These are phyloP conservation scores for Trididemnum miniatum DNA, from an alignment of 23 tunicate species.

Conservation along the genomic window DNA sequence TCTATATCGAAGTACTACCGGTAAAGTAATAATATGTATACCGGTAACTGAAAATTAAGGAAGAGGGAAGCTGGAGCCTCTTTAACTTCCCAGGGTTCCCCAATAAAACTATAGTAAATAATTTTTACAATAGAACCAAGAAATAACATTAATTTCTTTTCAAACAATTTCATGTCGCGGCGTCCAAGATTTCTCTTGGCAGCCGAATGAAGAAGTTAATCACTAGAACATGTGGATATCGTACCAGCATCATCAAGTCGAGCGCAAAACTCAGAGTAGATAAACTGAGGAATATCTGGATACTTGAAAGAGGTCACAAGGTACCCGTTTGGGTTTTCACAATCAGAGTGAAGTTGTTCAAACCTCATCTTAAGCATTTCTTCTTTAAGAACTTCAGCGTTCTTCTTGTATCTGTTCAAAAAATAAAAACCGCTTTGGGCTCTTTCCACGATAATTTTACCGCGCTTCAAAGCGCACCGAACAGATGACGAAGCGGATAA, in stretches of 20 bases:
- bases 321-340: constrained; percentile 27
- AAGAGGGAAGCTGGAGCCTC: too few species aligned
- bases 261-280: constrained; percentile 23
- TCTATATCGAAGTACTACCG: too few species aligned
- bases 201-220: too few species aligned
- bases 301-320: constrained; percentile 33
- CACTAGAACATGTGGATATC: too few species aligned
- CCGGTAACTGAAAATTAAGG: too few species aligned
- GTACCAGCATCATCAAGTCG: constrained; percentile 23
- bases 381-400: neutral
- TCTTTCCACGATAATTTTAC: neutral
- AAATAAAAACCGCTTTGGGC: neutral
- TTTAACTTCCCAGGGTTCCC: too few species aligned
- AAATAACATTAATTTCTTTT: too few species aligned
- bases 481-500: neutral
- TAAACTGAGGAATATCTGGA: constrained; percentile 21
- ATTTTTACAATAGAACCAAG: too few species aligned
- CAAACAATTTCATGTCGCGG: too few species aligned
- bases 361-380: constrained; percentile 43
- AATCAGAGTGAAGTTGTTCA: neutral
- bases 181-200: too few species aligned
- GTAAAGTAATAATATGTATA: too few species aligned
- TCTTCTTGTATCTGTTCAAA: constrained; percentile 12
- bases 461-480: neutral
- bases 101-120: too few species aligned